Evolutionary conservation across 2,113 vertebrate genomes (phyloP), one percentile per base, ranked within the genome.

Genomic region (Columba livia): DNA sequence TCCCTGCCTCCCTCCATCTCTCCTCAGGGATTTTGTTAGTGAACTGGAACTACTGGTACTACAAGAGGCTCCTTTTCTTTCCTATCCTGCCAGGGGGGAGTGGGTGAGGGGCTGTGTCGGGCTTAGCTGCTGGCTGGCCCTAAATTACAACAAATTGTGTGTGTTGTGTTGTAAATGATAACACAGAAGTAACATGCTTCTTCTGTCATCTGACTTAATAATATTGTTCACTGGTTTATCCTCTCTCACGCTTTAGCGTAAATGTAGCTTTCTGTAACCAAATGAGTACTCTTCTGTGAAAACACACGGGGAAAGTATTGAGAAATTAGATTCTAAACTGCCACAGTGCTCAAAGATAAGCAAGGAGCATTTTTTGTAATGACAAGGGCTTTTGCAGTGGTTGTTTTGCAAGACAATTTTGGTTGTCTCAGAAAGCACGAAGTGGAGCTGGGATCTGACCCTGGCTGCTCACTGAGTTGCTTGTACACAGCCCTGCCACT

Each of bases 21-120:
- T 93, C 31, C 71, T 82, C 24, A 10, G 1, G 5, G 62, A 66
- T 88, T 90, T 70, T 77, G 25, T 69, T 62, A 34, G 20, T 36
- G 56, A 79, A 78, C 12, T 48, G 38, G 38, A 62, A 16, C 32
- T 42, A 38, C 47, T 82, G 28, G 6, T 32, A 26, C 17, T 61
- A 5, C 40, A 67, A 51, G 38, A 79, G 19, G 3, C 29, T 94
- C 23, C 23, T 79, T 84, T 58, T 70, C 28, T 83, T 78, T 48
- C 36, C 32, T 11, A 15, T 57, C 12, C 20, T 4, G 1, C 19
- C 2, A 2, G 8, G 3, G 11, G 24, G 26, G 18, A 29, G 8
- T 40, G 51, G 48, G 44, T 0, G 0, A 38, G n/a, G 42, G 17
- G 11, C 56, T 78, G 3, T 15, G 32, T 48, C 16, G 15, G 17